These are phyloP conservation scores for Anadara kagoshimensis DNA, from an alignment of 1,140 invertebrate species.

Conservation along the genomic window DNA sequence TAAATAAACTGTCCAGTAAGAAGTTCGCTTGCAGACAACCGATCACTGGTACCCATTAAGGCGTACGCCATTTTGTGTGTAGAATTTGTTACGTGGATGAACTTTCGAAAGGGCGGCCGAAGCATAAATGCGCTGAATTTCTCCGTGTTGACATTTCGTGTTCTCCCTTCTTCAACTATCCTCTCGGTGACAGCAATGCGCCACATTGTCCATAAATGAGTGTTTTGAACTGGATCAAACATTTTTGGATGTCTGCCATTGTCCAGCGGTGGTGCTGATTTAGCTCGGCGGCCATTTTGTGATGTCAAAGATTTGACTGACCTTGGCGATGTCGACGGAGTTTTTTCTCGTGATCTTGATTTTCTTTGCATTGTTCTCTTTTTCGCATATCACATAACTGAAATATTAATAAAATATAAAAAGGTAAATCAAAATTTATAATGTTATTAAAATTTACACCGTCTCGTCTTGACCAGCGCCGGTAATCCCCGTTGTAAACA, in stretches of 20 bases:
- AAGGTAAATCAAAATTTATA: no score
- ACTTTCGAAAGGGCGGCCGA: constrained; percentile 2
- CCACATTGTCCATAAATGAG: constrained; percentile 38
- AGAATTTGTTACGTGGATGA: constrained; percentile 7
- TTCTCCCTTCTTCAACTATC: constrained; percentile 6
- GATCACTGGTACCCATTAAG: not conserved
- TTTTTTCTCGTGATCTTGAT: no score
- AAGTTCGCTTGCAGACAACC: not conserved
- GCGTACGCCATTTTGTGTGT: constrained; percentile 5
- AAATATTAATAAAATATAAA: no score
- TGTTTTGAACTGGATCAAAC: constrained; percentile 21
- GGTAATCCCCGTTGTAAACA: no score
- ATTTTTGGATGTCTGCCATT: not conserved
- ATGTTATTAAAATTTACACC: no score
- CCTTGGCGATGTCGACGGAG: no score
- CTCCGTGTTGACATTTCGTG: not conserved
- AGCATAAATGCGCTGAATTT: not conserved
- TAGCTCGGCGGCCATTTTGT: no score
- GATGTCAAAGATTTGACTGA: no score
- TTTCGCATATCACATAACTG: no score
- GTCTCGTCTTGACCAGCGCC: no score
- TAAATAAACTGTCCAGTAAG: constrained; percentile 28
- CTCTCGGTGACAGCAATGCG: constrained; percentile 27
- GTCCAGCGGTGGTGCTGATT: no score
- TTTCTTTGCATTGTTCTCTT: no score